Conservation (phyloP, 2,797 vertebrate species). For the Peromyscus nudipes region DNA sequence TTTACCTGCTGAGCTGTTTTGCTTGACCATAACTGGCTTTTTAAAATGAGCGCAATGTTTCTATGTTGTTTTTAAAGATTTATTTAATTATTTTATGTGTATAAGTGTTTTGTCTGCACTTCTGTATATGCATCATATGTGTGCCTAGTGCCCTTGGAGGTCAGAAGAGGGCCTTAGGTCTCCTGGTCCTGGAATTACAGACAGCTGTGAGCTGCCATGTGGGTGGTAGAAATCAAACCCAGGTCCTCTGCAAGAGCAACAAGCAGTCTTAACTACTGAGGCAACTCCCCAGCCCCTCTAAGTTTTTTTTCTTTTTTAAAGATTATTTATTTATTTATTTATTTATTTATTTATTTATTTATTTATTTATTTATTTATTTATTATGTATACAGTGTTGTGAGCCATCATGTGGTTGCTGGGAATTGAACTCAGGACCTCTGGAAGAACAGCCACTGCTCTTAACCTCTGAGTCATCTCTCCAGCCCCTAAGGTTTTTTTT, state of each 20-base stretch:
- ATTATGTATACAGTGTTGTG: too few relatives aligned
- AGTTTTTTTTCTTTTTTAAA: too few relatives aligned
- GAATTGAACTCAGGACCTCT: neutral
- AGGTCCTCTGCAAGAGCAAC: too few relatives aligned
- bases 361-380: too few relatives aligned
- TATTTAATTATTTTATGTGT: neutral
- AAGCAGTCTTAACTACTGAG: too few relatives aligned
- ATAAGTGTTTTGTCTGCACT: neutral
- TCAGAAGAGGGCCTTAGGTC: neutral
- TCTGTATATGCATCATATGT: neutral
- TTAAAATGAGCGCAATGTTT: slow-evolving; percentile 33
- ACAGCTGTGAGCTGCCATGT: too few relatives aligned
- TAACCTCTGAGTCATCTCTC: neutral
- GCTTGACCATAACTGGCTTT: neutral
- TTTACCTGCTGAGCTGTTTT: neutral
- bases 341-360: too few relatives aligned
- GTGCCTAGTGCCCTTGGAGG: neutral
- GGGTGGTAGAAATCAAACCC: too few relatives aligned
- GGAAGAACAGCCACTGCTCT: neutral
- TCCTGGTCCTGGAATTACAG: too few relatives aligned
- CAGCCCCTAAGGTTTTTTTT: neutral
- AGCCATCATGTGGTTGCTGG: neutral
- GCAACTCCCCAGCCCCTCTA: too few relatives aligned
- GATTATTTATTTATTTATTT: too few relatives aligned
- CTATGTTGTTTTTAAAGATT: neutral